Evolutionary conservation across 2,888 invertebrate genomes (phyloP).

Genomic region (Meliscaeva auricollis): DNA sequence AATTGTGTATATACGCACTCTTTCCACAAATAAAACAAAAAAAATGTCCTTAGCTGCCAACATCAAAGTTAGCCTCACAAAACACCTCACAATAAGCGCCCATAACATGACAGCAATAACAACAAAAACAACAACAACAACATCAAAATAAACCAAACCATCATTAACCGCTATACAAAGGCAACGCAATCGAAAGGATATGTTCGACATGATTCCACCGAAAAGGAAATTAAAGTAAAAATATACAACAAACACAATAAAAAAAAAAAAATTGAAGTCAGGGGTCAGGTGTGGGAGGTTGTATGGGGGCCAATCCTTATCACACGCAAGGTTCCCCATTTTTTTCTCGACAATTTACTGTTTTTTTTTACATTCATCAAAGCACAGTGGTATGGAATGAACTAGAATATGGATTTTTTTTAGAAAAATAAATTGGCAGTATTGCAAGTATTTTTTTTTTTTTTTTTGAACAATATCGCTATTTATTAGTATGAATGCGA

Average conservation of each 20-base stretch:
- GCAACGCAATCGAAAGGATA: conserved; percentile 54
- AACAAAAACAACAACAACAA: background rate
- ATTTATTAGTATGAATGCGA: no score
- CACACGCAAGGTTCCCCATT: conserved; percentile 61
- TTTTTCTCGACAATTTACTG: conserved; percentile 33
- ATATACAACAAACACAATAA: conserved; percentile 6
- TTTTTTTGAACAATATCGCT: no score
- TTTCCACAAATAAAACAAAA: background rate
- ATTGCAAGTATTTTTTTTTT: no score
- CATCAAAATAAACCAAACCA: conserved; percentile 30
- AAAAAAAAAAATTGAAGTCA: background rate
- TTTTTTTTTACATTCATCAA: background rate
- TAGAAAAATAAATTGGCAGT: no score
- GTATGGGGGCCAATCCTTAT: conserved; percentile 45
- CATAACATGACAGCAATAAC: conserved; percentile 1
- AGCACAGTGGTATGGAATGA: background rate
- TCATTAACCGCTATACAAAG: conserved; percentile 39
- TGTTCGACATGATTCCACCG: conserved; percentile 59
- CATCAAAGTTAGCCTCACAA: conserved; percentile 6
- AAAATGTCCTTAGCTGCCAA: background rate
- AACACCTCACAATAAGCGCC: background rate
- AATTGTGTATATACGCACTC: conserved; percentile 46
- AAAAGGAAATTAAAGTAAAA: conserved; percentile 31
- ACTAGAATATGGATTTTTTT: background rate
- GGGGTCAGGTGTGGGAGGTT: background rate